Conservation (phyloP, 1,140 invertebrate species). For the Daktulosphaira vitifoliae region DNA sequence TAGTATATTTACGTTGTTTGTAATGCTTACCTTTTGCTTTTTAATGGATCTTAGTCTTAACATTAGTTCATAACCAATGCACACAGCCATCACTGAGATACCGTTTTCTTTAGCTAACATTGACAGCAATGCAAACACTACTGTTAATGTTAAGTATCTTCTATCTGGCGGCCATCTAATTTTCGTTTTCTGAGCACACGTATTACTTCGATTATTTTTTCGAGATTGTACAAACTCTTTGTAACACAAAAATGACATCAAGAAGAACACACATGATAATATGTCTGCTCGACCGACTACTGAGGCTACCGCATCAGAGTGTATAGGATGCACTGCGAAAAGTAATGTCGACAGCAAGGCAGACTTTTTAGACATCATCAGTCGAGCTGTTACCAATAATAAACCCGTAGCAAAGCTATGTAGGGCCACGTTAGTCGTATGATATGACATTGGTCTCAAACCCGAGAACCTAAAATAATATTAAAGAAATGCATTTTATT, state of each 20-base stretch:
- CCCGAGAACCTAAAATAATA: constrained; percentile 45
- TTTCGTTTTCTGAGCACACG: background rate
- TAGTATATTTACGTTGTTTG: no score
- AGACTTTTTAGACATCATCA: constrained; percentile 37
- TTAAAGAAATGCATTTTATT: no score
- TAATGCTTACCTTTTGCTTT: constrained; percentile 1
- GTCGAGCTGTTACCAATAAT: constrained; percentile 52
- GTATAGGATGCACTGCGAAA: constrained; percentile 90
- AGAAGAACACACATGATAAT: constrained; percentile 79
- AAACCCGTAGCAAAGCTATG: constrained; percentile 69
- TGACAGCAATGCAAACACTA: constrained; percentile 61
- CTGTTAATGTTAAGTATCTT: constrained; percentile 68
- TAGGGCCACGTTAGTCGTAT: constrained; percentile 70
- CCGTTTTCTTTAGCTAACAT: constrained; percentile 90
- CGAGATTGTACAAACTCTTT: constrained; percentile 46
- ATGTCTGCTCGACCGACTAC: constrained; percentile 90
- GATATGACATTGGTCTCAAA: constrained; percentile 68
- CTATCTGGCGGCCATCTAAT: background rate
- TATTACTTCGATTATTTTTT: background rate
- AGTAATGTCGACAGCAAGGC: constrained; percentile 57
- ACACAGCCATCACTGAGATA: constrained; percentile 77
- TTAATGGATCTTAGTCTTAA: constrained; percentile 12
- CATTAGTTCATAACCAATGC: constrained; percentile 42
- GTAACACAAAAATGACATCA: constrained; percentile 76
- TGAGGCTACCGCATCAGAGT: constrained; percentile 91